Evolutionary conservation across 2,888 invertebrate genomes (phyloP).

Genomic region (Noctuana brunneofusca): DNA sequence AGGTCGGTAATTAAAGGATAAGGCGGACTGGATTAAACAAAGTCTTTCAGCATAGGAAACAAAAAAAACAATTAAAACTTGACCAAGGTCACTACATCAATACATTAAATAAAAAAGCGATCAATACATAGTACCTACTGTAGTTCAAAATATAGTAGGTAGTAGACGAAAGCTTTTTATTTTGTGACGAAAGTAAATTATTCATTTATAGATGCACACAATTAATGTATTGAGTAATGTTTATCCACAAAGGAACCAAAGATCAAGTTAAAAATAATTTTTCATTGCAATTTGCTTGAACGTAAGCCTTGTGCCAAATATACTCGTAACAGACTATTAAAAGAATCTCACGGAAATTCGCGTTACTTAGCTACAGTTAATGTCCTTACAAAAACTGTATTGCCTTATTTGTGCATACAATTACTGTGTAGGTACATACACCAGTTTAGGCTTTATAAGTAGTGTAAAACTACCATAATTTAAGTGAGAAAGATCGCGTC

Average conservation of each 20-base stretch:
- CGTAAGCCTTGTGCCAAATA: conserved; percentile 30
- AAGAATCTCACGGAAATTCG: conserved; percentile 6
- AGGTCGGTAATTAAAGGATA: too few relatives aligned
- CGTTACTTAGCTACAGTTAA: background rate
- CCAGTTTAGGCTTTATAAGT: too few relatives aligned
- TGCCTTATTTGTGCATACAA: too few relatives aligned
- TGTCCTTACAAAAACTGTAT: background rate
- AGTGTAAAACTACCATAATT: too few relatives aligned
- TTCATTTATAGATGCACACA: background rate
- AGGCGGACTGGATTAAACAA: too few relatives aligned
- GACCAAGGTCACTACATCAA: too few relatives aligned
- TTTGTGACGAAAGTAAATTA: background rate
- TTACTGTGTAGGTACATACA: too few relatives aligned
- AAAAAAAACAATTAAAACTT: too few relatives aligned
- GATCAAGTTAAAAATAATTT: background rate
- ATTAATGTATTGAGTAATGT: background rate
- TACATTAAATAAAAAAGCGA: too few relatives aligned
- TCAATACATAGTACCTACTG: too few relatives aligned
- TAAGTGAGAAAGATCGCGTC: too few relatives aligned
- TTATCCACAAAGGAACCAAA: conserved; percentile 5
- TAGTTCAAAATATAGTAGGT: background rate
- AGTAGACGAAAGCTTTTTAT: background rate
- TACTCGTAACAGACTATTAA: background rate
- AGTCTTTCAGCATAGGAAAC: too few relatives aligned
- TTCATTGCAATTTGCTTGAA: conserved; percentile 2